phyloP scores from a whole-genome alignment of 2,113 vertebrate genomes.

The Hemiprocne comata region DNA sequence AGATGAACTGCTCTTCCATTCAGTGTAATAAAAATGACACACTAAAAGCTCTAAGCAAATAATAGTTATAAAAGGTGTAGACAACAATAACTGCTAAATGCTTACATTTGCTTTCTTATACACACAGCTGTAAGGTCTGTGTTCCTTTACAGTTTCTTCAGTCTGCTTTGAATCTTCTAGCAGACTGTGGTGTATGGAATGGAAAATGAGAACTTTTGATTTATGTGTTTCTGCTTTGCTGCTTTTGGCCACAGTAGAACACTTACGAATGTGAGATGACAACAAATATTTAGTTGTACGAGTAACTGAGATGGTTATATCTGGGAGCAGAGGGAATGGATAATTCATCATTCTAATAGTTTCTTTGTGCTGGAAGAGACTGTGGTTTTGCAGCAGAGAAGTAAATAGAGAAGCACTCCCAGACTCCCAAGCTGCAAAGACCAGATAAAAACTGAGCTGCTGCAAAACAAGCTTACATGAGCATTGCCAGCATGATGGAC shows the following conservation, averaged over 20 bases:
- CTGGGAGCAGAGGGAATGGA: constrained; percentile 21
- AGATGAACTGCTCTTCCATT: neutral
- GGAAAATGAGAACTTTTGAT: constrained; percentile 56
- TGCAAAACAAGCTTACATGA: constrained; percentile 8
- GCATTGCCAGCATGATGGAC: neutral
- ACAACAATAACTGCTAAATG: neutral
- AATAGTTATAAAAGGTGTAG: neutral
- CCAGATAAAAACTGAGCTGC: constrained; percentile 11
- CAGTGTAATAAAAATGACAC: neutral
- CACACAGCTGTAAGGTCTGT: neutral
- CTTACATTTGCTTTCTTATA: neutral
- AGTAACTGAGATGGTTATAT: constrained; percentile 8
- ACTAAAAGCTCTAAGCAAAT: neutral
- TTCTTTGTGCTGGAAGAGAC: neutral
- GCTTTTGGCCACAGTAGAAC: constrained; percentile 11
- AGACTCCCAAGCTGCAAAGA: neutral
- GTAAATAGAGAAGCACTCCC: constrained; percentile 8
- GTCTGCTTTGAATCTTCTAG: neutral
- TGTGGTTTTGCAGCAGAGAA: constrained; percentile 1
- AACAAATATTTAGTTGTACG: constrained; percentile 13
- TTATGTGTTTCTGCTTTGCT: constrained; percentile 32
- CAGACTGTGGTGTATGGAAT: neutral
- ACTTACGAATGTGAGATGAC: neutral
- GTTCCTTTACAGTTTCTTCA: constrained; percentile 9
- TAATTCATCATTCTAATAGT: constrained; percentile 30